Evolutionary conservation across 2,113 vertebrate species (phyloP), one percentile per base, ranked within the genome.

Genomic region (Podarcis muralis): DNA sequence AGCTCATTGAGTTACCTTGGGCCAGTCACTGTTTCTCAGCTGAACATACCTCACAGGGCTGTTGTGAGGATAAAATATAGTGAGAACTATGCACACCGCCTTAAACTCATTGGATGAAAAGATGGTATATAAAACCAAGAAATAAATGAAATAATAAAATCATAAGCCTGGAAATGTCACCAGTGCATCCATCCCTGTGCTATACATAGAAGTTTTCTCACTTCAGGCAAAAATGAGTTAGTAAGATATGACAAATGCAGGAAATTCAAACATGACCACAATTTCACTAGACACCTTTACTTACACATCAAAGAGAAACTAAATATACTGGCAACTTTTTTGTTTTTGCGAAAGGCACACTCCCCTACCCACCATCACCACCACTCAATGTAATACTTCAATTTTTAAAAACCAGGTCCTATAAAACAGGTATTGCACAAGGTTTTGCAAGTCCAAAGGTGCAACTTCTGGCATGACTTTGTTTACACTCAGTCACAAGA

Each of bases 181-280:
- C 87, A 59, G 30, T 53, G 76, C 48, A 83, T 3, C 6, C 89
- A 59, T 37, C 15, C 3, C 25, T 83, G 11, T 18, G 0, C 2
- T 15, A 9, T 40, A 25, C 9, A 35, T 0, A 1, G 4, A 93
- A 90, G 59, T 8, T 48, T 6, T 22, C 72, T 78, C 78, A 40
- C 66, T 89, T 84, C 69, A 40, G 59, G 59, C 7, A 59, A 78
- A 81, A 68, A 88, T 87, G 43, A 74, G 43, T 2, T 62, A 81
- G 76, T 1, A 77, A 89, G 82, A 90, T 80, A 12, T 43, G 15
- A 9, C 85, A 84, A 18, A 71, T 89, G 12, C 81, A 85, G 90
- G 91, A 93, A 93, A 83, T 1, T 5, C 40, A 75, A 75, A 0
- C 13, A 57, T 62, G 68, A 66, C 35, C 32, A 72, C 71, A 59